Evolutionary conservation across 2,113 vertebrate genomes (phyloP).

Genomic region (Gambusia holbrooki): DNA sequence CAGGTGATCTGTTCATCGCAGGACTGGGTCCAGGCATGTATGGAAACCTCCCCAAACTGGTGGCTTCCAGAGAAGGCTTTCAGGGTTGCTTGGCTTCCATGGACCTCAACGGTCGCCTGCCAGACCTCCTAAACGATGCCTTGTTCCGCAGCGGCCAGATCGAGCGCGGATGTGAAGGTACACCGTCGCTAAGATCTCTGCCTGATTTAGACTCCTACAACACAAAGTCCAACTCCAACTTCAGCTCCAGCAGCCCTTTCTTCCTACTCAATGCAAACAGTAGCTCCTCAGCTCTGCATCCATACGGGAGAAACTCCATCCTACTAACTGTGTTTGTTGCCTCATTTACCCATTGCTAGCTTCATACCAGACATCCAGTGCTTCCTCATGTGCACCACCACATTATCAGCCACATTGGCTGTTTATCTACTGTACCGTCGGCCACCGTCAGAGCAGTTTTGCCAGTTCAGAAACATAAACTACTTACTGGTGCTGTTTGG

Average conservation of each 20-base stretch:
- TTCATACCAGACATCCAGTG: slow-evolving; percentile 25
- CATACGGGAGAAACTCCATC: slow-evolving; percentile 46
- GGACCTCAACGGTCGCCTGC: slow-evolving; percentile 95
- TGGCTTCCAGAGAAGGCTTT: slow-evolving; percentile 96
- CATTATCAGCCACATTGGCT: slow-evolving; percentile 75
- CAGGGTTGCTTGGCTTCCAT: slow-evolving; percentile 97
- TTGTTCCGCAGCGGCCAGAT: slow-evolving; percentile 97
- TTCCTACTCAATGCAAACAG: slow-evolving; percentile 79
- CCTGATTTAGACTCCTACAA: slow-evolving; percentile 62
- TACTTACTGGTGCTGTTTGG: slow-evolving; percentile 40
- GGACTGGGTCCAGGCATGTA: slow-evolving; percentile 96
- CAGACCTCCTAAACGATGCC: slow-evolving; percentile 94
- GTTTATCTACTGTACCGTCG: slow-evolving; percentile 29
- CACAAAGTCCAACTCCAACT: slow-evolving; percentile 69
- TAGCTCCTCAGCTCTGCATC: slow-evolving; percentile 62
- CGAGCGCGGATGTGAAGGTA: slow-evolving; percentile 99
- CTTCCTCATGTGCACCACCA: slow-evolving; percentile 10
- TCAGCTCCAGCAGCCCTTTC: slow-evolving; percentile 73
- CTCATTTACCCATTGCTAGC: slow-evolving; percentile 58
- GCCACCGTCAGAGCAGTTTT: slow-evolving; percentile 27
- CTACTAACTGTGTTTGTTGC: slow-evolving; percentile 63
- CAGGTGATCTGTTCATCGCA: slow-evolving; percentile 97
- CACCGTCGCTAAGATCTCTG: slow-evolving; percentile 62
- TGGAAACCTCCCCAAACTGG: slow-evolving; percentile 92
- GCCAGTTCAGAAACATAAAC: slow-evolving; percentile 19